These are phyloP conservation scores for Odontomyia ornata DNA, from an alignment of 2,888 invertebrate genomes.

Conservation along the genomic window DNA sequence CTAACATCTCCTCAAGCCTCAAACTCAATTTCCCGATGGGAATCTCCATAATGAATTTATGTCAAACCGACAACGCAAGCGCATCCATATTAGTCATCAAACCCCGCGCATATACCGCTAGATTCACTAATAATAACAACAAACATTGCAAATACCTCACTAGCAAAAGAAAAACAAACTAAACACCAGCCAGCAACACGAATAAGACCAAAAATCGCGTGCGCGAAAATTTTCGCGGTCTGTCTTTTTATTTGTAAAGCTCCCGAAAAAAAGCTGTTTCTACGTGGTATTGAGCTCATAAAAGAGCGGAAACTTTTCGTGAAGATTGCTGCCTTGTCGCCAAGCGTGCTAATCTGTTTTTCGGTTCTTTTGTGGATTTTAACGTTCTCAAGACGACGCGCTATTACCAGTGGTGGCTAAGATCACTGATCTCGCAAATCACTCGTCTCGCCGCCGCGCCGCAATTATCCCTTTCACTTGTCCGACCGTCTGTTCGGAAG, in stretches of 20 bases:
- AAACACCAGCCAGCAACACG: neutral
- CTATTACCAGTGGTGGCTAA: neutral
- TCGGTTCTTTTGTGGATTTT: neutral
- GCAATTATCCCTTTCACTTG: too few species aligned
- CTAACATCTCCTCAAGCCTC: neutral
- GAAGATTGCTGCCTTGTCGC: neutral
- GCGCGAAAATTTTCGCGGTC: neutral
- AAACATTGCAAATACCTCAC: neutral
- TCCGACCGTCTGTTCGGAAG: neutral
- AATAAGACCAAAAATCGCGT: neutral
- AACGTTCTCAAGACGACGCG: slow-evolving; percentile 8
- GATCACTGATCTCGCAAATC: slow-evolving; percentile 25
- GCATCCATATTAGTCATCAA: neutral
- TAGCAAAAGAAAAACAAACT: neutral
- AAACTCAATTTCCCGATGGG: slow-evolving; percentile 7
- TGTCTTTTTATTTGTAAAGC: neutral
- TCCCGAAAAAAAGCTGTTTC: neutral
- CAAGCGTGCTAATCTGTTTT: neutral
- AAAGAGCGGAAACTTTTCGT: neutral
- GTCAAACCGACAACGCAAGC: neutral
- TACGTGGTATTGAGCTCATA: neutral
- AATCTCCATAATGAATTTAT: neutral
- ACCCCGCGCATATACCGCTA: neutral
- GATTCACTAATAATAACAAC: neutral
- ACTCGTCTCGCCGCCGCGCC: neutral